A percentile compares a stretch with the other conserved stretches of the same genome.
Evolutionary conservation across 2,888 invertebrate species (phyloP).

Genomic region (Antheraea yamamai): DNA sequence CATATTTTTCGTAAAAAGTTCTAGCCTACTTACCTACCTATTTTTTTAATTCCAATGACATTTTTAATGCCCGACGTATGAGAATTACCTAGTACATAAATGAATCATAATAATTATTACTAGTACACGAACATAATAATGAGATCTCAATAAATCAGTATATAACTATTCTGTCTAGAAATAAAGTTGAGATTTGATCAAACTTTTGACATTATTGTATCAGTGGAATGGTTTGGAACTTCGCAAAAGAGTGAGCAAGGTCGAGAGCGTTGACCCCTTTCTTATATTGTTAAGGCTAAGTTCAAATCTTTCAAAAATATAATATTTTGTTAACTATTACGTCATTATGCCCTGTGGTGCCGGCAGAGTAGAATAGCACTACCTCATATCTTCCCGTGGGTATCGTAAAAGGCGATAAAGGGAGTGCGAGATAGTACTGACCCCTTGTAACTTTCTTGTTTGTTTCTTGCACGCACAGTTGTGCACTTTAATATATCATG

Average conservation of each 20-base stretch:
- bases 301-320: background rate
- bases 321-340: background rate
- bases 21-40: no score
- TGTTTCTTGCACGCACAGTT: no score
- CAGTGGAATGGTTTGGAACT: slow-evolving; percentile 26
- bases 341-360: no score
- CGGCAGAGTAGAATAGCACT: no score
- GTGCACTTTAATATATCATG: no score
- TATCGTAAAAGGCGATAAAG: no score
- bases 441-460: no score
- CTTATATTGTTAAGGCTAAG: slow-evolving; percentile 32
- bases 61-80: background rate
- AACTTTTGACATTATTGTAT: slow-evolving; percentile 20
- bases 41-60: no score
- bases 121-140: background rate
- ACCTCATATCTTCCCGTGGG: no score
- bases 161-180: background rate
- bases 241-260: slow-evolving; percentile 35
- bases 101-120: background rate
- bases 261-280: slow-evolving; percentile 36
- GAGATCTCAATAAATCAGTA: background rate
- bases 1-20: no score
- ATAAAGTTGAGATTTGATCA: background rate
- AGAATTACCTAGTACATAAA: background rate
- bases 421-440: no score